phyloP scores from a whole-genome alignment of 2,888 invertebrate genomes.

The Gnatocerus cornutus region DNA sequence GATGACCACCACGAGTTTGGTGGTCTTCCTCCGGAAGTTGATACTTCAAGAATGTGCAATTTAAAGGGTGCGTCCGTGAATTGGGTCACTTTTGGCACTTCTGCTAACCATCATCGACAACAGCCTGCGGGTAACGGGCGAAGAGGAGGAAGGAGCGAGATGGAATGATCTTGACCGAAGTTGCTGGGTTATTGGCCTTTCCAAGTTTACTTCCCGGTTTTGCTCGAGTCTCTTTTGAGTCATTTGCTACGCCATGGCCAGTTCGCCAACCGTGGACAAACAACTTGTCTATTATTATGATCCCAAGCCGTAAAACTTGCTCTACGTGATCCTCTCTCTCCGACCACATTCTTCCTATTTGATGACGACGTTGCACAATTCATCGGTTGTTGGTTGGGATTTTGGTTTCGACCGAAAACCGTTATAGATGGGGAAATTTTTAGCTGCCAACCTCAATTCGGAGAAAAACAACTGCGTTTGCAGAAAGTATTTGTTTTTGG shows the following conservation, averaged over 20 bases:
- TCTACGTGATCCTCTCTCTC: constrained; percentile 47
- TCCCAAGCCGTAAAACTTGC: constrained; percentile 52
- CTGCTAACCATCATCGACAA: constrained; percentile 25
- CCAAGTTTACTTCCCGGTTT: constrained; percentile 65
- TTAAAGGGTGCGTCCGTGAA: constrained; percentile 30
- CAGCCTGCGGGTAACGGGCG: constrained; percentile 45
- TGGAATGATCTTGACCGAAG: constrained; percentile 64
- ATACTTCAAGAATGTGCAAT: neutral
- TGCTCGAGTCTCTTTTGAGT: constrained; percentile 61
- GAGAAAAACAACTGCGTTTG: neutral
- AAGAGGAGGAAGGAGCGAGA: constrained; percentile 44
- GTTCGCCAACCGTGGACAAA: constrained; percentile 63
- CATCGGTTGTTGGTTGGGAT: constrained; percentile 5
- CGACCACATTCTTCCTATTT: constrained; percentile 25
- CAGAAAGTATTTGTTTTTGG: neutral
- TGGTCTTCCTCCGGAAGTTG: neutral
- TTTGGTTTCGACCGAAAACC: constrained; percentile 40
- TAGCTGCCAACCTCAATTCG: constrained; percentile 8
- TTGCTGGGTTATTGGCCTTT: constrained; percentile 66
- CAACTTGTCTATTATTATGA: constrained; percentile 61
- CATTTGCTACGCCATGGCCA: constrained; percentile 64
- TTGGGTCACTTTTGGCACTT: constrained; percentile 41
- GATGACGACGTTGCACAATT: constrained; percentile 26
- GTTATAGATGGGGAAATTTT: constrained; percentile 30
- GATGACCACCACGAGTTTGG: too few relatives aligned